These are phyloP conservation scores for Podarcis muralis DNA, from an alignment of 2,113 vertebrate genomes.

Conservation along the genomic window DNA sequence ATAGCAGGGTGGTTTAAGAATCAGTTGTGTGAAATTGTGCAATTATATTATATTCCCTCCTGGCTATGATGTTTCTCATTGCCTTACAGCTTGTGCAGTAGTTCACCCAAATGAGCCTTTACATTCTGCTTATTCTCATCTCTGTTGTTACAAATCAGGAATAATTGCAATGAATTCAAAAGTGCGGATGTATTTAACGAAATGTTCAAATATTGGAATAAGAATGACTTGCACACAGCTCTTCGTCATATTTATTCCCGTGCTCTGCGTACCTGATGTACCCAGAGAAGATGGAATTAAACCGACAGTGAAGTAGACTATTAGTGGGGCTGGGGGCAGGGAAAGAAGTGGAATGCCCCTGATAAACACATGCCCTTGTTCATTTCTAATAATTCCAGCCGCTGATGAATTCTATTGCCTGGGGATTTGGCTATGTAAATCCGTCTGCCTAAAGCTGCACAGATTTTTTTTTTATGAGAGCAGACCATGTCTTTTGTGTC, in stretches of 20 bases:
- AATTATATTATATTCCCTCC: not conserved
- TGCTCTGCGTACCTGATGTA: not conserved
- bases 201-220: not conserved
- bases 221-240: slow-evolving; percentile 5
- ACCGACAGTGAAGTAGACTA: slow-evolving; percentile 32
- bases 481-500: slow-evolving; percentile 65
- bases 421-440: slow-evolving; percentile 72
- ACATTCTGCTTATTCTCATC: not conserved
- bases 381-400: slow-evolving; percentile 67
- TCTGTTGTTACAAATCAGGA: not conserved
- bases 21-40: not conserved
- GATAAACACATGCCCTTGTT: slow-evolving; percentile 60
- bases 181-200: not conserved
- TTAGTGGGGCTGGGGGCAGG: not conserved
- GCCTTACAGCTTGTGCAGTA: not conserved
- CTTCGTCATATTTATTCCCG: not conserved
- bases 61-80: not conserved
- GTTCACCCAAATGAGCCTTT: not conserved
- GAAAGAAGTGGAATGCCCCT: slow-evolving; percentile 47
- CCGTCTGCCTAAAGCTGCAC: slow-evolving; percentile 52
- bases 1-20: not conserved
- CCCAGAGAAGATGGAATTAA: slow-evolving; percentile 50
- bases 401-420: slow-evolving; percentile 63
- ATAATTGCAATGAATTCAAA: not conserved
- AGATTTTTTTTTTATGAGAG: slow-evolving; percentile 70